Conservation (phyloP, 2,797 vertebrate species). For the Pangasius krempfi region DNA sequence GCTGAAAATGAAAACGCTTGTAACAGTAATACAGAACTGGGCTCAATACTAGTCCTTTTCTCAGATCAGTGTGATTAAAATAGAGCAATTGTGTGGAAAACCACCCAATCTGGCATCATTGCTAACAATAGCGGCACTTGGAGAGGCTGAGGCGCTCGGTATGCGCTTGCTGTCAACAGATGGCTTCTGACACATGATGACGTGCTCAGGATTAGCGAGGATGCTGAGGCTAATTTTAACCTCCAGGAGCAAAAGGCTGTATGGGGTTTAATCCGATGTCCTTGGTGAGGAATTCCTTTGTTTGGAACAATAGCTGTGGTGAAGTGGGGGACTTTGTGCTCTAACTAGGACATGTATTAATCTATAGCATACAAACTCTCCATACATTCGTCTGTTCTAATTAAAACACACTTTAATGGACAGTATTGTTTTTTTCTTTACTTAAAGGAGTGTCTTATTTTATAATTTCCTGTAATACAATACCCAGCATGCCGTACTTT, state of each 20-base stretch:
- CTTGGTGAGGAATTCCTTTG: constrained; percentile 80
- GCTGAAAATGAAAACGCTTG: background rate
- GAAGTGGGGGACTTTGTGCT: background rate
- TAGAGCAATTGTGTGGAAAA: background rate
- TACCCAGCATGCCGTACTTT: too few relatives aligned
- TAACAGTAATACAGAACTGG: background rate
- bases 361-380: background rate
- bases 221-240: constrained; percentile 92
- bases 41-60: background rate
- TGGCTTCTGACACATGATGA: constrained; percentile 91
- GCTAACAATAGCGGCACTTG: constrained; percentile 80
- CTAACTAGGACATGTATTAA: background rate
- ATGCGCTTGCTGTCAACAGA: constrained; percentile 96
- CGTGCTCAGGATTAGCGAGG: constrained; percentile 88
- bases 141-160: constrained; percentile 87
- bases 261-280: constrained; percentile 81
- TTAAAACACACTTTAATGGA: background rate
- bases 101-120: constrained; percentile 35
- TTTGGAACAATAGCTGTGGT: constrained; percentile 63
- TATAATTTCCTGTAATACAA: background rate
- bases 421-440: background rate
- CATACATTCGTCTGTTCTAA: background rate
- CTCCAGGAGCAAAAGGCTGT: constrained; percentile 75
- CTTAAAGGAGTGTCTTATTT: background rate
- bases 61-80: background rate